Evolutionary conservation across 2,113 vertebrate species (phyloP).

Genomic region (Mus spicilegus): DNA sequence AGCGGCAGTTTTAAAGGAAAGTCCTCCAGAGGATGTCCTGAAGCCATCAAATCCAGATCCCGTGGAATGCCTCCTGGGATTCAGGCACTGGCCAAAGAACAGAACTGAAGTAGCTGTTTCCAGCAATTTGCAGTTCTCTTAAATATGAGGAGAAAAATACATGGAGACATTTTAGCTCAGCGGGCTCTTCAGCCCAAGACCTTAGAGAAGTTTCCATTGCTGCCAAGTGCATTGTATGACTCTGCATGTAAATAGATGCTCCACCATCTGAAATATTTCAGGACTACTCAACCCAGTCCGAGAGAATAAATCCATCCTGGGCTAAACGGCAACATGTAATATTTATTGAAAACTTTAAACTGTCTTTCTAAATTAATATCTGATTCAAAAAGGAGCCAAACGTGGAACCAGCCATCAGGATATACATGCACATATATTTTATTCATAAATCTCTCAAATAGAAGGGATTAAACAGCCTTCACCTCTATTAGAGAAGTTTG

Average conservation of each 20-base stretch:
- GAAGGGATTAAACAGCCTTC: conserved; percentile 65
- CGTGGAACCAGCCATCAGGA: conserved; percentile 24
- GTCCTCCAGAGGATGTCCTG: conserved; percentile 66
- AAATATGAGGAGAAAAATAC: conserved; percentile 69
- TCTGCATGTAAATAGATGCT: conserved; percentile 57
- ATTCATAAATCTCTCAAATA: conserved; percentile 70
- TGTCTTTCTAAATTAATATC: conserved; percentile 74
- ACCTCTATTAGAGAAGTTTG: conserved; percentile 64
- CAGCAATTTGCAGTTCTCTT: conserved; percentile 75
- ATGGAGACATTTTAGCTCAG: conserved; percentile 66
- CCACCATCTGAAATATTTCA: conserved; percentile 61
- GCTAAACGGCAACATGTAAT: conserved; percentile 65
- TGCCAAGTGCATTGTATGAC: conserved; percentile 43
- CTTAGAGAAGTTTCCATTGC: conserved; percentile 61
- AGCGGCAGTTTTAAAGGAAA: conserved; percentile 61
- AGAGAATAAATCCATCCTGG: conserved; percentile 50
- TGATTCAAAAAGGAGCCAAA: conserved; percentile 57
- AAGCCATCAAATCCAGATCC: conserved; percentile 72
- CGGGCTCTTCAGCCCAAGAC: conserved; percentile 15
- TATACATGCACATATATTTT: conserved; percentile 25
- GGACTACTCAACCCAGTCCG: conserved; percentile 47
- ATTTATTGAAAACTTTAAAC: conserved; percentile 76
- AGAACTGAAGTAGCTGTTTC: conserved; percentile 80
- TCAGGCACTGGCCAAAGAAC: conserved; percentile 72
- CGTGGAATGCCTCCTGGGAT: conserved; percentile 77